These are phyloP conservation scores for Dicranocentrus wangi DNA, from an alignment of 2,888 invertebrate species.

Conservation along the genomic window DNA sequence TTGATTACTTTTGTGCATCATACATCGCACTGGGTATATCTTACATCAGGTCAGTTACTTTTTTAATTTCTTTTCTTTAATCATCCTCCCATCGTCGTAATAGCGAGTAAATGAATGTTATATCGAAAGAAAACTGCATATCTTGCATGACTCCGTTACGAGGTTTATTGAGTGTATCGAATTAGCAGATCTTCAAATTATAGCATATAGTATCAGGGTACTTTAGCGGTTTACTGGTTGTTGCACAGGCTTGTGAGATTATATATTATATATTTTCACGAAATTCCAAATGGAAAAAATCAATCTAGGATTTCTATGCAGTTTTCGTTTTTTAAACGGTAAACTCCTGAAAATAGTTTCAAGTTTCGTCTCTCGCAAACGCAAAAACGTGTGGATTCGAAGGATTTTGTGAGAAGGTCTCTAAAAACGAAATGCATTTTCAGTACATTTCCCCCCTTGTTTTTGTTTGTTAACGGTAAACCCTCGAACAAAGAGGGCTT, in stretches of 20 bases:
- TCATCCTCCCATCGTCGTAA: neutral
- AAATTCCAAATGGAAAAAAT: neutral
- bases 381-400: neutral
- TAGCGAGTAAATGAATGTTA: neutral
- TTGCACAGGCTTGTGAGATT: neutral
- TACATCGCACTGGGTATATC: too few relatives aligned
- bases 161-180: neutral
- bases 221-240: neutral
- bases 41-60: neutral
- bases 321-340: neutral
- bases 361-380: too few relatives aligned
- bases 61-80: neutral
- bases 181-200: neutral
- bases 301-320: neutral
- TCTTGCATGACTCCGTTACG: neutral
- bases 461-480: conserved; percentile 29
- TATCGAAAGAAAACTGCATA: neutral
- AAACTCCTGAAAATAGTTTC: neutral
- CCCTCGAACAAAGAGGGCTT: neutral
- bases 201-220: neutral
- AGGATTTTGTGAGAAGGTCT: neutral
- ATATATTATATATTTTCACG: neutral
- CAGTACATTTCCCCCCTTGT: neutral
- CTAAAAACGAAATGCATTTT: conserved; percentile 27
- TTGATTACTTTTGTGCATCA: neutral